Evolutionary conservation across 2,113 vertebrate species (phyloP).

Genomic region (Dipodomys ordii): DNA sequence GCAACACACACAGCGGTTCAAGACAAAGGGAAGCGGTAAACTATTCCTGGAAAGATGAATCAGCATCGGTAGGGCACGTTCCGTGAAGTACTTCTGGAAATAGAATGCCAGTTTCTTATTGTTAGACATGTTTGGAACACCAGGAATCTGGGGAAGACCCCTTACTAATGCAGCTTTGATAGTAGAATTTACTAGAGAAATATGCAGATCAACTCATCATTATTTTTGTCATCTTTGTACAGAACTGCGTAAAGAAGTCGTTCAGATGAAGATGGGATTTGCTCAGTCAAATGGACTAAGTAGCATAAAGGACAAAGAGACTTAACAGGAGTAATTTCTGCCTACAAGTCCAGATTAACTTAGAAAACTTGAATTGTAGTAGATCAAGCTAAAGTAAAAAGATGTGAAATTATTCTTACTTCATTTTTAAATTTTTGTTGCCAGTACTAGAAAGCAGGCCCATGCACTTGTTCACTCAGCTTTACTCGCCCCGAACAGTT

Average conservation of each 20-base stretch:
- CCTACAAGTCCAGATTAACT: not conserved
- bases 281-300: not conserved
- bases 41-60: not conserved
- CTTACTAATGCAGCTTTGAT: not conserved
- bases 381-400: conserved; percentile 1
- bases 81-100: not conserved
- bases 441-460: too few species aligned
- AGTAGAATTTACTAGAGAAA: conserved; percentile 9
- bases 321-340: not conserved
- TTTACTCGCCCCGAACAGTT: too few species aligned
- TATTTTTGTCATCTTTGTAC: not conserved
- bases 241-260: not conserved
- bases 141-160: not conserved
- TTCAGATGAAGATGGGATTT: not conserved
- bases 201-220: not conserved
- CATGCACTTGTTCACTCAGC: too few species aligned
- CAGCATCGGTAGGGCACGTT: not conserved
- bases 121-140: not conserved
- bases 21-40: not conserved
- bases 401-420: not conserved
- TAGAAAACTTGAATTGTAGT: not conserved
- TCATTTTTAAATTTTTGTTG: too few species aligned
- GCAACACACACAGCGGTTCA: not conserved
- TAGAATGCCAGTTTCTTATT: not conserved
- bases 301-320: not conserved